Percentiles rank a stretch among this genome's conserved stretches.
phyloP scores from a whole-genome alignment of 23 tunicate genomes.

The Trididemnum clinides region DNA sequence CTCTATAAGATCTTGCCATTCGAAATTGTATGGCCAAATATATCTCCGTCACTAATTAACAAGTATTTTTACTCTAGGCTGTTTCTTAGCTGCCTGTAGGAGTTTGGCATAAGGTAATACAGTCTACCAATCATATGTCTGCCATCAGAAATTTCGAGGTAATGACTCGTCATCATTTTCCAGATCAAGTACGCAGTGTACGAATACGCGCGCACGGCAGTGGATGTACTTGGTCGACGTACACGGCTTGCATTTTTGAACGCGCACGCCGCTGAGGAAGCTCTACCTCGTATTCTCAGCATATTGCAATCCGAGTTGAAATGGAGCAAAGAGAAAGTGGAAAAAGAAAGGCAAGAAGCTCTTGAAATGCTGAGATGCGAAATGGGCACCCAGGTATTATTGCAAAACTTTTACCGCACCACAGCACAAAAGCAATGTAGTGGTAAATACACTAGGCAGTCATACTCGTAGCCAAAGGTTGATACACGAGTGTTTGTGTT shows the following conservation, averaged over 20 bases:
- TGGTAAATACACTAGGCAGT: too few species aligned
- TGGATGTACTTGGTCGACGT: conserved; percentile 80
- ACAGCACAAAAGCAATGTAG: too few species aligned
- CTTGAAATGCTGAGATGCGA: conserved; percentile 64
- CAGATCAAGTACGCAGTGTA: conserved; percentile 77
- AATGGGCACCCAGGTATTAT: conserved; percentile 81
- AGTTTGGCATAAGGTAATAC: too few species aligned
- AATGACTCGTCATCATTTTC: not conserved
- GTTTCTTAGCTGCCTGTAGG: too few species aligned
- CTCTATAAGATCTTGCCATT: too few species aligned
- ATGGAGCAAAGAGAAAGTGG: conserved; percentile 75
- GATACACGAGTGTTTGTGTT: too few species aligned
- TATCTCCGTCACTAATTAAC: too few species aligned
- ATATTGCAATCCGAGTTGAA: conserved; percentile 73
- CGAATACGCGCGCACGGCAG: conserved; percentile 91
- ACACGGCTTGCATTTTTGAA: conserved; percentile 82
- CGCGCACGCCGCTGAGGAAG: conserved; percentile 94
- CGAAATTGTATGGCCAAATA: too few species aligned
- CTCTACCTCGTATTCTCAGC: conserved; percentile 70
- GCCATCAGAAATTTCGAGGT: too few species aligned
- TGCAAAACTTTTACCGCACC: not conserved
- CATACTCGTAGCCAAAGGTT: too few species aligned
- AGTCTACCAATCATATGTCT: too few species aligned
- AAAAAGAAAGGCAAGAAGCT: conserved; percentile 63
- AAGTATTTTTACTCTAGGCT: too few species aligned